A percentile compares a stretch with the other conserved stretches of the same genome.
These are phyloP conservation scores for Poecilobothrus nobilitatus DNA, from an alignment of 2,888 invertebrate genomes.

Conservation along the genomic window DNA sequence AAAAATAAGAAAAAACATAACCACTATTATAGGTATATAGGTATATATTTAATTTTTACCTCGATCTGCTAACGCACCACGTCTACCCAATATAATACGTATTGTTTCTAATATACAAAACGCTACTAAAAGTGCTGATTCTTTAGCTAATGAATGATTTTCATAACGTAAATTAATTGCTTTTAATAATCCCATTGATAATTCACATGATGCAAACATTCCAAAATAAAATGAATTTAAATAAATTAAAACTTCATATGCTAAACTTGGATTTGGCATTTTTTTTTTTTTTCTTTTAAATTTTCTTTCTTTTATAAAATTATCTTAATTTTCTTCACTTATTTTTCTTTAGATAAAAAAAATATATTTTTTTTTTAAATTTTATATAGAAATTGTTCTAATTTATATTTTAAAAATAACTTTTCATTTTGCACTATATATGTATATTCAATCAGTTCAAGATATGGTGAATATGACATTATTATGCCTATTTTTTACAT, in stretches of 20 bases:
- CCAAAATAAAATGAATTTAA: constrained; percentile 80
- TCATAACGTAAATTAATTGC: constrained; percentile 73
- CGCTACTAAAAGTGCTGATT: constrained; percentile 67
- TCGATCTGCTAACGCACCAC: constrained; percentile 50
- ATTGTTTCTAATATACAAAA: constrained; percentile 72
- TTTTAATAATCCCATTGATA: constrained; percentile 71
- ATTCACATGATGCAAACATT: constrained; percentile 74
- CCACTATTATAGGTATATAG: no score
- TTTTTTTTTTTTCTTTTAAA: constrained; percentile 9
- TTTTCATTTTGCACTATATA: background rate
- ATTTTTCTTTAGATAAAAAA: background rate
- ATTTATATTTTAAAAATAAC: background rate
- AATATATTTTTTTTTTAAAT: background rate
- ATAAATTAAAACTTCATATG: constrained; percentile 74
- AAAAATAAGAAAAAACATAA: no score
- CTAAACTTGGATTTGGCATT: constrained; percentile 67
- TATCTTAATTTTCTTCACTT: background rate
- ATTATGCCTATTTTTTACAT: no score
- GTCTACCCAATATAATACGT: constrained; percentile 73
- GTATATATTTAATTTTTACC: constrained; percentile 35
- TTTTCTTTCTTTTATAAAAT: background rate
- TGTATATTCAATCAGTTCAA: no score
- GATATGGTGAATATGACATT: no score
- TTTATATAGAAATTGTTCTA: background rate
- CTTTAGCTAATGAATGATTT: constrained; percentile 62